Base-by-base conservation (phyloP, 2,888 invertebrate species). In the Antheraea assamensis region DNA sequence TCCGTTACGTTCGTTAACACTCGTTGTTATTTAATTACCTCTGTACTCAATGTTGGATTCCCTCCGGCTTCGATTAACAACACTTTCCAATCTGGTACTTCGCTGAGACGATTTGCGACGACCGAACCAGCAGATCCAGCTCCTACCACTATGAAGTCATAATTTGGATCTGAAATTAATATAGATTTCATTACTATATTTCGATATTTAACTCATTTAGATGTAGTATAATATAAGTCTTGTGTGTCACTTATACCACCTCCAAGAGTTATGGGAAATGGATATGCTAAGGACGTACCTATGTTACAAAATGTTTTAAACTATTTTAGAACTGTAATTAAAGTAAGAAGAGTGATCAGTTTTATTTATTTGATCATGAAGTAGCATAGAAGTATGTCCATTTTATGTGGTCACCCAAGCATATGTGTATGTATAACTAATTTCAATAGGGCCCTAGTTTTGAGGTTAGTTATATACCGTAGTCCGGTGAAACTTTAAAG, bases 71-170 rank as follows among this genome's bases (percentile, higher is more conserved):
- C 96, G 13, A 96, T 83, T 3, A 96, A 87, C 13, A 96, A 85
- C 0, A 96, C 95, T 76, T 90, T 95, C 96, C 96, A 96, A 31
- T 93, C 86, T 0, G 95, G 90, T 73, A 95, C 90, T 81, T 96
- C 96, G 68, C 95, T 95, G 0, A 96, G 86, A 52, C 96, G 90
- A 80, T 95, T 96, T 0, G 95, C 96, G 0, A 96, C 82, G 5
- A 96, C 96, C 1, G 95, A 94, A 1, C 96, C 96, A 0, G 96
- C 96, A 0, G 96, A 96, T 0, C 96, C 96, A 0, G 95, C 96
- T 0, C 96, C 96, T 7, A 96, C 92, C 35, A 96, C 92, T 30
- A 96, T 88, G 81, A 96, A 97, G 79, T 96, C 96, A 79, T 96
- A 96, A 77, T 95, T 94, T 3, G 90, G 90, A 80, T 91, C 91